Conservation (phyloP, 2,113 vertebrate genomes). For the Potamarius usumacintae region DNA sequence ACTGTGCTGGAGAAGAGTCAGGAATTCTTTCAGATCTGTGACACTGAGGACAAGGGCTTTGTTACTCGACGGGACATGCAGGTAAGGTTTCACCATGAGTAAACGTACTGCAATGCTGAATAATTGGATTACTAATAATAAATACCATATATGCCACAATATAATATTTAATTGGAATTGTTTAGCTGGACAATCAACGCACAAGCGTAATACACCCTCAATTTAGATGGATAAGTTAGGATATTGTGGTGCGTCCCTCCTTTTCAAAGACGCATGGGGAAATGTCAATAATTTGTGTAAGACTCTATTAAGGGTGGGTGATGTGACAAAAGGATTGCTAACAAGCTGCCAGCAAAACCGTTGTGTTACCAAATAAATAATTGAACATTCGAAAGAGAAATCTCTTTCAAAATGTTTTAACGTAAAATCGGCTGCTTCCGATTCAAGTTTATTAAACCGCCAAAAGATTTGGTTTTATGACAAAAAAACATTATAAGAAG, state of each 20-base stretch:
- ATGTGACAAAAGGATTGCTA: not conserved
- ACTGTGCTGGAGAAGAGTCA: slow-evolving; percentile 77
- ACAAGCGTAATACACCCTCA: not conserved
- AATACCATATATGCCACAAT: not conserved
- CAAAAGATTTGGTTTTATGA: not conserved
- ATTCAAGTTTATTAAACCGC: not conserved
- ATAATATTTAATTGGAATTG: not conserved
- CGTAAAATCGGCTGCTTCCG: not conserved
- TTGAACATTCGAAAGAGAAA: not conserved
- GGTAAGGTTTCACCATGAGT: slow-evolving; percentile 68
- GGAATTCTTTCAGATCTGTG: slow-evolving; percentile 91
- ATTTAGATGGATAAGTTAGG: not conserved
- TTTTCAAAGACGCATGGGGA: not conserved
- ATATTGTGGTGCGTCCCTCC: not conserved
- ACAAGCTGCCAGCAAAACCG: not conserved
- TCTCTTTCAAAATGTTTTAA: not conserved
- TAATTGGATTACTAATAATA: not conserved
- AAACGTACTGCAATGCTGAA: not conserved
- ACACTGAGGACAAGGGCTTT: slow-evolving; percentile 87
- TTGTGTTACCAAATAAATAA: not conserved
- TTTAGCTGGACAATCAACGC: not conserved
- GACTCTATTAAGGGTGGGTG: not conserved
- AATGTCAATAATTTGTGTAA: not conserved
- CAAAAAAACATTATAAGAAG: not conserved
- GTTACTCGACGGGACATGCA: slow-evolving; percentile 85